Percentiles rank a stretch among this genome's conserved stretches.
These are phyloP conservation scores for Hirtodrosophila confusa DNA, from an alignment of 2,888 invertebrate species.

Conservation along the genomic window DNA sequence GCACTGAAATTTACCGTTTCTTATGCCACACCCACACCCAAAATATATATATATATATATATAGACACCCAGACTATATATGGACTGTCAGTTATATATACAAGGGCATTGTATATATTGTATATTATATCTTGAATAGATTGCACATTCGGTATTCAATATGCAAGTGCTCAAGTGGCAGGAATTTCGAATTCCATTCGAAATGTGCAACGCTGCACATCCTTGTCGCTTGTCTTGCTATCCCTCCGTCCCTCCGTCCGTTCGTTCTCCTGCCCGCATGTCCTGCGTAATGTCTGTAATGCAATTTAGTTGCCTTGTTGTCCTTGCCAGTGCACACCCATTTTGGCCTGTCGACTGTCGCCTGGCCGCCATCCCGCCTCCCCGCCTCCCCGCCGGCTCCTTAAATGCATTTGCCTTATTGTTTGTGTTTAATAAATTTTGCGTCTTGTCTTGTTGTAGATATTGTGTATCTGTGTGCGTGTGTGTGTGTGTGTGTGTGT, in stretches of 20 bases:
- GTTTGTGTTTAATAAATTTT: slow-evolving; percentile 81
- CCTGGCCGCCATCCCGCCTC: neutral
- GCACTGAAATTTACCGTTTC: slow-evolving; percentile 79
- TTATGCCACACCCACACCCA: slow-evolving; percentile 47
- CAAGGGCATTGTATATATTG: slow-evolving; percentile 13
- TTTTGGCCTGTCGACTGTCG: slow-evolving; percentile 31
- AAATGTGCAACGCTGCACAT: slow-evolving; percentile 77
- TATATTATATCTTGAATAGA: slow-evolving; percentile 22
- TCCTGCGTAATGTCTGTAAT: slow-evolving; percentile 69
- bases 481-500: slow-evolving; percentile 4
- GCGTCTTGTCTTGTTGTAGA: slow-evolving; percentile 65
- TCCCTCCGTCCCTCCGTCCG: too few species aligned
- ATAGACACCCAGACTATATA: neutral
- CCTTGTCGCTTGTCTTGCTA: slow-evolving; percentile 48
- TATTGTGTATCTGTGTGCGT: slow-evolving; percentile 19
- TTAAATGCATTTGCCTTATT: slow-evolving; percentile 80
- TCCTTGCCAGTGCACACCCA: slow-evolving; percentile 55
- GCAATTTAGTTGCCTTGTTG: slow-evolving; percentile 78
- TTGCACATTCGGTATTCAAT: slow-evolving; percentile 53
- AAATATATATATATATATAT: slow-evolving; percentile 41
- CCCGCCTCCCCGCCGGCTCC: slow-evolving; percentile 40
- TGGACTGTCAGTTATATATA: neutral
- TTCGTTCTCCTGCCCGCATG: slow-evolving; percentile 34
- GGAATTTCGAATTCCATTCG: slow-evolving; percentile 65
- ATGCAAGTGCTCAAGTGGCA: slow-evolving; percentile 57